Base-by-base conservation (phyloP, 2,888 invertebrate genomes). In the Actias luna region DNA sequence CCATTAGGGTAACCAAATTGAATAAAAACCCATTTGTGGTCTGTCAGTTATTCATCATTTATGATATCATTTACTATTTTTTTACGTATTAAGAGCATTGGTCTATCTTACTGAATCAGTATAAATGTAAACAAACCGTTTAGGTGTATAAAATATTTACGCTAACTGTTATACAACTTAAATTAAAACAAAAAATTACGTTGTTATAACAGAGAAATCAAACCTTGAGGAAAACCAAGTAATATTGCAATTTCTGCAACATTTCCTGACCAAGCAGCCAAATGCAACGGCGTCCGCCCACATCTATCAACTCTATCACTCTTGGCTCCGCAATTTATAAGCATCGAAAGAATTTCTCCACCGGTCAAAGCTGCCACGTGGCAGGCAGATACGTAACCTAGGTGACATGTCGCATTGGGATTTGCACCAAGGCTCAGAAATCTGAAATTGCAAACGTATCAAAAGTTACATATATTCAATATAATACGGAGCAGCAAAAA, bases 251-350 rank as follows among this genome's bases (percentile, higher is more conserved):
- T 66, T 63, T 83, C 81, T 29, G 67, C 69, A 1, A 72, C 66
- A 60, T 81, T 74, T 3, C 86, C 88, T 2, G 72, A 73, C 79
- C 83, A 88, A 0, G 85, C 83, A 1, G 88, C 86, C 29, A 87
- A 65, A 66, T 91, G 90, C 1, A 91, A 68, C 0, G 89, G 87
- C 18, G 89, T 87, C 8, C 83, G 74, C 0, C 89, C 89, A 16
- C 77, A 70, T 16, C 73, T 74, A 64, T 90, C 83, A 55, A 74
- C 70, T n/a, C 79, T 74, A 8, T 76, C 68, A 2, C 75, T 77
- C 7, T 78, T 75, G 0, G 80, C 82, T 2, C 78, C 81, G 2
- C 72, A 65, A 1, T 75, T 72, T 10, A 88, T 67, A 4, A 92
- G 75, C 7, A 76, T 58, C 2, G 74, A 64, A 7, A 88, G 78